Conservation (phyloP, 2,113 vertebrate species). For the Aix galericulata region DNA sequence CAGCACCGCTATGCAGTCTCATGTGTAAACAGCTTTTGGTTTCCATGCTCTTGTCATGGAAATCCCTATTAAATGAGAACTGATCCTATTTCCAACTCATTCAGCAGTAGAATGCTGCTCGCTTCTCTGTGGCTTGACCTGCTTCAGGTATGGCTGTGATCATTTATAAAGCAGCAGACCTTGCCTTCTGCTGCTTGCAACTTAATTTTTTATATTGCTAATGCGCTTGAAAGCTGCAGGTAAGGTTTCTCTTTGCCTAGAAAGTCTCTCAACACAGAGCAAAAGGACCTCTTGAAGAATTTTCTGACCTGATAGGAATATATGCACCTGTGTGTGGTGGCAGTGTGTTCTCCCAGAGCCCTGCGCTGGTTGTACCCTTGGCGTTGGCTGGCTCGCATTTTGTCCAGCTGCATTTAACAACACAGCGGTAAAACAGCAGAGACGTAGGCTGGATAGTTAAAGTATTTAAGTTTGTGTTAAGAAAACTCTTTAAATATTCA, state of each 20-base stretch:
- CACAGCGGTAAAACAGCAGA: neutral
- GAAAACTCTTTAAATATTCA: slow-evolving; percentile 66
- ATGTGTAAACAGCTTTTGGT: neutral
- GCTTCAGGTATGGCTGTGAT: neutral
- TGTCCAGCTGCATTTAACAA: slow-evolving; percentile 21
- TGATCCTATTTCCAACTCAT: neutral
- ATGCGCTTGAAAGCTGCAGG: neutral
- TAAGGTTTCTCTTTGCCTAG: neutral
- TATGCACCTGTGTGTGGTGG: fast-evolving
- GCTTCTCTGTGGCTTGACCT: neutral
- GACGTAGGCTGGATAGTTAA: neutral
- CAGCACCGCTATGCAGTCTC: neutral
- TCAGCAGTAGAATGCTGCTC: fast-evolving
- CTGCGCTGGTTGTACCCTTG: neutral
- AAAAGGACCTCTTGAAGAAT: neutral
- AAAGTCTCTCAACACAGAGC: neutral
- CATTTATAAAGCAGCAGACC: neutral
- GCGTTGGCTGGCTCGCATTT: fast-evolving
- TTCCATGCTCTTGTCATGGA: neutral
- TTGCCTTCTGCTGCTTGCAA: neutral
- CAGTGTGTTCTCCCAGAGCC: neutral
- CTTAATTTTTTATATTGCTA: neutral
- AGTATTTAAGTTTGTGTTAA: slow-evolving; percentile 66
- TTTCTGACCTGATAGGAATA: neutral
- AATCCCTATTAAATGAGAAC: neutral